Base-by-base conservation (phyloP, 2,888 invertebrate species). In the Meta bourneti region DNA sequence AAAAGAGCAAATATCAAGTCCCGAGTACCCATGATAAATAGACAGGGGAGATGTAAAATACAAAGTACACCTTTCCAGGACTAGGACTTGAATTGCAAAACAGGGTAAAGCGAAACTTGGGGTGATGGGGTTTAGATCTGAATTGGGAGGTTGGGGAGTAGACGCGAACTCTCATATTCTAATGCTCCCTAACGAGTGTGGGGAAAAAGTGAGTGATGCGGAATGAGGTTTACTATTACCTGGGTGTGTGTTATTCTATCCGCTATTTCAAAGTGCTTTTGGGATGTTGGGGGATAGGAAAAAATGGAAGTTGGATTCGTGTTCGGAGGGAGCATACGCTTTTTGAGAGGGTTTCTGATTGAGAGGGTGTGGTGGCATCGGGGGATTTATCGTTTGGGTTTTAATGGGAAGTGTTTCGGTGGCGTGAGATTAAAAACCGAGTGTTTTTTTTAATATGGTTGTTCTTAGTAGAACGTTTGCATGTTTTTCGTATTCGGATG, bases 1-100 rank as follows among this genome's bases (percentile, higher is more conserved):
- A 54, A 75, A 16, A 79, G 72, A 83, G 16, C 9, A 34, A 87
- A 77, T 88, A 52, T 34, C 34, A 2, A 34, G 34, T 34, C 88
- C 81, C 72, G 19, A 49, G 34, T 87, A 70, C 52, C 88, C 69
- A 49, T 72, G 74, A 88, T 88, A 88, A 81, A 80, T 71, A 74
- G 88, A 48, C 85, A 13, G 16, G 79, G 88, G 81, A 88, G n/a
- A 81, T 88, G 81, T 88, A 88, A 88, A 88, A 74, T 88, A 81
- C 81, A 81, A 88, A 88, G 88, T 88, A 81, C 81, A 81, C 75
- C 75, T 81, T 75, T 72, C 48, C 48, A 61, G 61, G 52, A 80
- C 7, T 52, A 52, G 19, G 75, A 11, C 88, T 81, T 81, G 88
- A 88, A 88, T 88, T 88, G 88, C 81, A 81, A 88, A 88, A 54